Evolutionary conservation across 2,888 invertebrate genomes (phyloP), one percentile per base, ranked within the genome.

Genomic region (Cephus rjabovi): DNA sequence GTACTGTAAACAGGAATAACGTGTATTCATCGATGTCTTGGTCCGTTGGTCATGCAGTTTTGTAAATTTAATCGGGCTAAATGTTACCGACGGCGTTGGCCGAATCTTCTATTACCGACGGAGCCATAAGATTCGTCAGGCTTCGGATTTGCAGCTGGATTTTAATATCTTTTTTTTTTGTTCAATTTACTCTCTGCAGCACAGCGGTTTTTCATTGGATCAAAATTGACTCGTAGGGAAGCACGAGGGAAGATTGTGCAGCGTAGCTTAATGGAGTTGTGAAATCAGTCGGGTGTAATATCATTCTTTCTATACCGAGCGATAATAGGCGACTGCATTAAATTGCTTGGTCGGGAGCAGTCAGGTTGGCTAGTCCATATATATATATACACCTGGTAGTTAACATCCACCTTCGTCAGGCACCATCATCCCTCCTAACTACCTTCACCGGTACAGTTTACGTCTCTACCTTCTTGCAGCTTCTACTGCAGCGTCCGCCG

Each of bases 401-500:
- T 71, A 71, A 71, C 31, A 71, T 71, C 71, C 31, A 71, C 71
- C 71, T 71, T 34, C 71, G 31, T 34, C 33, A 71, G 71, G n/a
- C 34, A 34, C 71, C 71, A 71, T 71, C 71, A 31, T 71, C 33
- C 71, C 56, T 56, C 23, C 31, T 34, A 71, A 34, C 71, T 31
- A 71, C 71, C 71, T 71, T 34, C 56, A 23, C 56, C 9, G 56
- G 56, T 56, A 56, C 23, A 56, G 56, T 56, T 56, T 56, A 56
- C 56, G 23, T 56, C 56, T 56, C 56, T 9, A 88, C 85, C 86
- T 80, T 81, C 78, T 78, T 75, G 78, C 70, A 40, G 30, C 68
- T 68, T 68, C 33, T 35, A 73, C 77, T 77, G 69, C 76, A 75
- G 12, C 33, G 40, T 34, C 56, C 76, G 35, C 23, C 76, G 69